phyloP scores from a whole-genome alignment of 2,113 vertebrate species.

The Taurulus bubalis region DNA sequence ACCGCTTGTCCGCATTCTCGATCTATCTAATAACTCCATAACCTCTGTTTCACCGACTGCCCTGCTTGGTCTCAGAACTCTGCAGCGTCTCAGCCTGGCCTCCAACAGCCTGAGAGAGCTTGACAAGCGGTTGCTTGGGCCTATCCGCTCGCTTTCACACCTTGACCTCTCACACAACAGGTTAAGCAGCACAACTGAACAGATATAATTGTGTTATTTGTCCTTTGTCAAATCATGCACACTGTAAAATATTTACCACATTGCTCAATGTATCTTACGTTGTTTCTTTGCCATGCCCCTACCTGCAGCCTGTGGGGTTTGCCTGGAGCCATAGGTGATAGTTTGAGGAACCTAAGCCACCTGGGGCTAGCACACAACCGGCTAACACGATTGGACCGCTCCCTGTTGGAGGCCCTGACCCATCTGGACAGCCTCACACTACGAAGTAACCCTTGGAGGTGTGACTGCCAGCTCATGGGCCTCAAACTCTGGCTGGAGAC shows the following conservation, averaged over 20 bases:
- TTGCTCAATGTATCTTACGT: background rate
- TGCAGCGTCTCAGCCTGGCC: constrained; percentile 90
- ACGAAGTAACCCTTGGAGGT: constrained; percentile 93
- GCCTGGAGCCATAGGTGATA: constrained; percentile 86
- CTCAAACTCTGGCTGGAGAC: constrained; percentile 98
- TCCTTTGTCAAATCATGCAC: background rate
- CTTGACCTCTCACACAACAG: constrained; percentile 94
- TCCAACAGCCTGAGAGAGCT: constrained; percentile 90
- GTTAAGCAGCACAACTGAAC: constrained; percentile 33
- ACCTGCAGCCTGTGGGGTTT: constrained; percentile 83
- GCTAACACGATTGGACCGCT: constrained; percentile 88
- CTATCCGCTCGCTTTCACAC: constrained; percentile 87
- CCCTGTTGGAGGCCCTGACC: constrained; percentile 89
- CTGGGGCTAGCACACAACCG: constrained; percentile 90
- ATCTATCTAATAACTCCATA: constrained; percentile 95
- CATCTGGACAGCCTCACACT: constrained; percentile 88
- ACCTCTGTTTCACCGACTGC: constrained; percentile 86
- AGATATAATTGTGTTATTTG: background rate
- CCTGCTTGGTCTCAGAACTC: constrained; percentile 86
- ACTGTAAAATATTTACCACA: background rate
- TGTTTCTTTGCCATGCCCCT: constrained; percentile 5
- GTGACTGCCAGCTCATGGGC: constrained; percentile 91
- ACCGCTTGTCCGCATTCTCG: constrained; percentile 86
- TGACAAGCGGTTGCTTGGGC: constrained; percentile 89
- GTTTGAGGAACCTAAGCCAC: constrained; percentile 89